Base-by-base conservation (phyloP, 1,140 invertebrate genomes). In the Chrysoperla carnea region DNA sequence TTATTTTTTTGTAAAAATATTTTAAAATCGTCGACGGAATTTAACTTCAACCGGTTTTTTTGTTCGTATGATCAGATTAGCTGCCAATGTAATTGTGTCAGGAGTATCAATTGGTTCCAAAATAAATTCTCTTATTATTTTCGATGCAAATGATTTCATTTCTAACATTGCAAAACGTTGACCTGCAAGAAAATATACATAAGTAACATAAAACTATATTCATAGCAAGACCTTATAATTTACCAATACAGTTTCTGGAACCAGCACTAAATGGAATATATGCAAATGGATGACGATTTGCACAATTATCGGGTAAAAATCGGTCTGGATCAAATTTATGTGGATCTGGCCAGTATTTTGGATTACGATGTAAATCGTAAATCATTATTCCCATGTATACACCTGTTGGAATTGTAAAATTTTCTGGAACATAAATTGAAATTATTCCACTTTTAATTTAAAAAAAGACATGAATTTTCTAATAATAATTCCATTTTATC, bases 291-390 rank as follows among this genome's bases (percentile, higher is more conserved):
- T 66, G 59, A 42, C 63, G 50, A 29, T 57, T 61, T 9, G 52
- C 53, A 27, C 59, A 59, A 8, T 58, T 62, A 31, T 64, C 60
- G 0, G 70, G 66, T 8, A 76, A 54, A 61, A 87, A 88, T 50
- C 81, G 58, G 11, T 85, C 80, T 0, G 84, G 84, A 55, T 82
- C 67, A 51, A 81, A 88, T 17, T 54, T 61, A 1, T 78, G 64
- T 5, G 84, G 83, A 42, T 86, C 68, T 2, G 80, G 71, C 56
- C 73, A 87, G 46, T 71, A 63, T 35, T 77, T 63, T 2, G 75
- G 68, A 57, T 83, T 69, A 52, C 68, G 59, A 47, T 84, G 80
- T 7, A 78, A 51, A 33, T 63, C 59, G 28, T 65, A 64, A 0
- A 67, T 57, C 36, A 59, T 52, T 3, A 73, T 43, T 42, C 45